Conservation (phyloP, 2,888 invertebrate species). For the Nycteola revayana region DNA sequence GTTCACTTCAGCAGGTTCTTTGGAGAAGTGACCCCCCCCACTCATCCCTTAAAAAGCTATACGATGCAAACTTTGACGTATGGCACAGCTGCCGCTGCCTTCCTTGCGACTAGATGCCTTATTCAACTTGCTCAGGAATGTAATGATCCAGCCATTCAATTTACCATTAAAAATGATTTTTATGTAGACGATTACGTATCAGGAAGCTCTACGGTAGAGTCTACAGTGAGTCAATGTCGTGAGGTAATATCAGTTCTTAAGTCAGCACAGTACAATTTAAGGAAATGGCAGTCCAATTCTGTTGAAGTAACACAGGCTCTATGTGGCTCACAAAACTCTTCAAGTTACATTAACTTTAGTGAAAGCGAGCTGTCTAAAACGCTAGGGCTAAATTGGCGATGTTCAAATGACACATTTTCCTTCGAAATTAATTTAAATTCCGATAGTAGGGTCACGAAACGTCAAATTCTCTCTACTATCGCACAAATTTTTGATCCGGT, state of each 20-base stretch:
- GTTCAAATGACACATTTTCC: background rate
- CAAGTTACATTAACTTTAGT: background rate
- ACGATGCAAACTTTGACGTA: background rate
- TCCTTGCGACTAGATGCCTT: background rate
- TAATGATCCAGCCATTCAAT: background rate
- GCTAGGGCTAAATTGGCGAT: background rate
- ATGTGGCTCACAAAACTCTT: background rate
- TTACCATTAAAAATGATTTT: background rate
- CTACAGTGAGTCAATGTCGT: background rate
- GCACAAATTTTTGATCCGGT: background rate
- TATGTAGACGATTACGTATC: background rate
- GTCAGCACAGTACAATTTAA: background rate
- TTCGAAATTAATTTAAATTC: background rate
- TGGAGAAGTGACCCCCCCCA: background rate
- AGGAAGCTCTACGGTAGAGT: background rate
- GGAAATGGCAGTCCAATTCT: background rate
- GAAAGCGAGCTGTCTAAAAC: background rate
- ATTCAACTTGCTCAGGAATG: background rate
- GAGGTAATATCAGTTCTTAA: background rate
- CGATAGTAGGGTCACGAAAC: background rate
- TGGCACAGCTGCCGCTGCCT: background rate
- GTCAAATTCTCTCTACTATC: background rate
- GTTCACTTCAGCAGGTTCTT: background rate
- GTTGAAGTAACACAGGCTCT: background rate
- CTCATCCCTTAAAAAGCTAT: background rate